Evolutionary conservation across 1,140 invertebrate genomes (phyloP), one percentile per base, ranked within the genome.

Genomic region (Armadillidium nasatum): DNA sequence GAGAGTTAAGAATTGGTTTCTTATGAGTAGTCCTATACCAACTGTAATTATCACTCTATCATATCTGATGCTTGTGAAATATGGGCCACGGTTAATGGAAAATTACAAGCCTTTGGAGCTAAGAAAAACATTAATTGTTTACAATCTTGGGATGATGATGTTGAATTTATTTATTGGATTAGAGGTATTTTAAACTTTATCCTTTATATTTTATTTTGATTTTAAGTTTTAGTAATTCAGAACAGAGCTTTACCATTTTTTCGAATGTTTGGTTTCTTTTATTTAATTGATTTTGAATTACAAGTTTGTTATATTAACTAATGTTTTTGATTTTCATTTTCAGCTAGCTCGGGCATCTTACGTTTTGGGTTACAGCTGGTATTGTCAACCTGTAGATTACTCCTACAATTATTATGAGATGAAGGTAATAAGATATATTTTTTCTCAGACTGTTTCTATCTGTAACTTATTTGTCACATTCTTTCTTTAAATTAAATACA

Each of bases 371-470:
- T 97, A 97, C 84, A 96, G 91, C 84, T 94, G 94, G 83, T 90
- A 92, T 19, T 97, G 95, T 84, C 93, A 97, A 84, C 91, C 93
- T 1, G 94, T 95, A 79, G 88, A 89, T 75, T 92, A 94, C 80
- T 89, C 89, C 50, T 89, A 91, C 78, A 89, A 94, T 83, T 89
- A 90, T 11, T 90, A 95, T 85, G 94, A 96, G 87, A 84, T 96
- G 76, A 90, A 93, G 87, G 92, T 93, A 86, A 86, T 84, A 74
- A 33, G 33, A 33, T 6, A 33, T 33, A 33, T 33, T 33, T 33
- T 33, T 6, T 33, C 33, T 3, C 1, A 33, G 33, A 33, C 6
- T 33, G 33, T 6, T 33, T 33, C 33, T 33, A 33, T 33, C 33
- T 33, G 33, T 33, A 33, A 33, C 33, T 33, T 33, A 33, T 33